Evolutionary conservation across 2,797 vertebrate genomes (phyloP).

Genomic region (Sebastes minor): DNA sequence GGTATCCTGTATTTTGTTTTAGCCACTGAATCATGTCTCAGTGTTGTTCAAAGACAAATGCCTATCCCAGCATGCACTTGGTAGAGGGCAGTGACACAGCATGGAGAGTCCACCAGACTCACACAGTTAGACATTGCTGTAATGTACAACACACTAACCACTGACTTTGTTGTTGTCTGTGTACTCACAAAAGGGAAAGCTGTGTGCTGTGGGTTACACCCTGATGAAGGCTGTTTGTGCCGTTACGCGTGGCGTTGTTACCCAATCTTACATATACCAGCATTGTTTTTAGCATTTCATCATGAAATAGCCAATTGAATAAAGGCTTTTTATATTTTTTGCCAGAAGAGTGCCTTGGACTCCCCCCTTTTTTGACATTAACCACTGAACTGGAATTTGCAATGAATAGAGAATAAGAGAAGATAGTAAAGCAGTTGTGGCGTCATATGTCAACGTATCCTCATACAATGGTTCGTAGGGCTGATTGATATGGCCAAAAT

Average conservation of each 20-base stretch:
- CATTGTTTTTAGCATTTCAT: too few species aligned
- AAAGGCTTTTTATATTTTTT: too few species aligned
- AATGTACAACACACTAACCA: background rate
- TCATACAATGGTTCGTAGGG: too few species aligned
- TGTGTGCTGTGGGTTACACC: too few species aligned
- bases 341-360: too few species aligned
- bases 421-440: background rate
- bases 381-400: background rate
- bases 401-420: background rate
- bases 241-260: too few species aligned
- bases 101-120: background rate
- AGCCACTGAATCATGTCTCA: background rate
- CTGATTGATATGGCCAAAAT: too few species aligned
- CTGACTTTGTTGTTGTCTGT: background rate
- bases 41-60: background rate
- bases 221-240: too few species aligned
- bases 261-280: too few species aligned
- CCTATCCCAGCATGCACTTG: background rate
- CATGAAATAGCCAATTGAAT: too few species aligned
- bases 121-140: background rate
- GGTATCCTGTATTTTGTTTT: background rate
- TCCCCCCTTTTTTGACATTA: background rate
- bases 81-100: background rate
- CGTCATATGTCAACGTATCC: background rate
- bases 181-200: too few species aligned